A percentile compares a stretch with the other conserved stretches of the same genome.
Evolutionary conservation across 2,113 vertebrate species (phyloP).

Genomic region (Marmota flaviventris): DNA sequence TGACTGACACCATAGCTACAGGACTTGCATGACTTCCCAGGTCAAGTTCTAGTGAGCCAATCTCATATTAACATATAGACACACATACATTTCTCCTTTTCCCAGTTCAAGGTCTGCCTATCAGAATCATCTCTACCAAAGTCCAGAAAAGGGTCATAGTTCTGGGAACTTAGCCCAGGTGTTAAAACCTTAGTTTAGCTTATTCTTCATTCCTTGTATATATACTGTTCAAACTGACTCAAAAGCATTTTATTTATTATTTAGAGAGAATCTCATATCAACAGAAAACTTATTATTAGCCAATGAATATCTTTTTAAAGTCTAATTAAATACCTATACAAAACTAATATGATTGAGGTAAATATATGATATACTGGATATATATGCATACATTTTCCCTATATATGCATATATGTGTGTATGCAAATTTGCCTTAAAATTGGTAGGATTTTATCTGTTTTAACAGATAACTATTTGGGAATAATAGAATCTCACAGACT

Average conservation of each 20-base stretch:
- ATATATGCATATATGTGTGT: background rate
- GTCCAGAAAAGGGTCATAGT: background rate
- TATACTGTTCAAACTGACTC: background rate
- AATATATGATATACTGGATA: background rate
- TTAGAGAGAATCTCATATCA: background rate
- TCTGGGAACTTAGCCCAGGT: background rate
- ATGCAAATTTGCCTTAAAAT: background rate
- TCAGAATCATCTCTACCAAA: background rate
- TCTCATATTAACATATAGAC: background rate
- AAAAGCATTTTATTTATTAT: slow-evolving; percentile 10
- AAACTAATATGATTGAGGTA: background rate
- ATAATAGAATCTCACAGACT: background rate
- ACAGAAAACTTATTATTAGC: background rate
- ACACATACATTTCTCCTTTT: background rate
- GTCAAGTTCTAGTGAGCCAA: background rate
- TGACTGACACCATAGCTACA: background rate
- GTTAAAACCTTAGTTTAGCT: background rate
- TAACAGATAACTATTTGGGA: background rate
- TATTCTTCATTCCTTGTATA: background rate
- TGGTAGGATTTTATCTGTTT: background rate
- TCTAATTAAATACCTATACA: background rate
- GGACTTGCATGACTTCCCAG: background rate
- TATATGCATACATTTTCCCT: background rate
- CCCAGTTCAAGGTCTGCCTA: background rate
- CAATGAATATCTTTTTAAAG: background rate